Evolutionary conservation across 2,888 invertebrate genomes (phyloP), one percentile per base, ranked within the genome.

Genomic region (Metallyticus violacea): DNA sequence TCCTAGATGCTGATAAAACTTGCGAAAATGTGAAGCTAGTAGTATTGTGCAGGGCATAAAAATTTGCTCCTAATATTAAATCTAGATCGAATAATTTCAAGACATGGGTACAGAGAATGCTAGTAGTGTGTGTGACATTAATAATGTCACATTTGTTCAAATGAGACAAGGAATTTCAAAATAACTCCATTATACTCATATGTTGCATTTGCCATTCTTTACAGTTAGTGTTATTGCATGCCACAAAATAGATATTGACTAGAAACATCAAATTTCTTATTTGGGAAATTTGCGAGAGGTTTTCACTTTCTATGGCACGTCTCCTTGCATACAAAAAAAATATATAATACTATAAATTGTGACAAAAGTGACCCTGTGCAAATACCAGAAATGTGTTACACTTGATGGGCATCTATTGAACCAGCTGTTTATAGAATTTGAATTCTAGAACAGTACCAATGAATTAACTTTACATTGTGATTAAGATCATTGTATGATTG

Each of bases 121-220:
- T 26, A 79, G 26, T 26, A 7, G 25, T 26, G 26, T 26, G 79
- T 26, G 26, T 78, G 79, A 15, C 26, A 7, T 79, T 9, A 79
- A 26, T 79, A 79, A 79, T 79, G 79, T 7, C 26, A 2, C 79
- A 79, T 79, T 4, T 79, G 77, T 26, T 27, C 77, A n/a, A 85
- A n/a, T 78, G 1, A 85, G 77, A n/a, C 22, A 85, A 85, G 26
- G 28, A 27, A 22, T 76, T 85, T 77, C 85, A 85, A 1, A 77
- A 85, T 4, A 77, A 27, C 25, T 85, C 29, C 22, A 77, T 85
- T 77, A 28, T 77, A 77, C 85, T 78, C 25, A 29, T 81, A 30
- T 29, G 27, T 4, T 85, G 85, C 25, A 77, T 85, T 26, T 85
- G 78, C n/a, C 77, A 85, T 77, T 85, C 85, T 5, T 77, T 85